Evolutionary conservation across 1,140 invertebrate species (phyloP).

Genomic region (Ceratosolen fusciceps): DNA sequence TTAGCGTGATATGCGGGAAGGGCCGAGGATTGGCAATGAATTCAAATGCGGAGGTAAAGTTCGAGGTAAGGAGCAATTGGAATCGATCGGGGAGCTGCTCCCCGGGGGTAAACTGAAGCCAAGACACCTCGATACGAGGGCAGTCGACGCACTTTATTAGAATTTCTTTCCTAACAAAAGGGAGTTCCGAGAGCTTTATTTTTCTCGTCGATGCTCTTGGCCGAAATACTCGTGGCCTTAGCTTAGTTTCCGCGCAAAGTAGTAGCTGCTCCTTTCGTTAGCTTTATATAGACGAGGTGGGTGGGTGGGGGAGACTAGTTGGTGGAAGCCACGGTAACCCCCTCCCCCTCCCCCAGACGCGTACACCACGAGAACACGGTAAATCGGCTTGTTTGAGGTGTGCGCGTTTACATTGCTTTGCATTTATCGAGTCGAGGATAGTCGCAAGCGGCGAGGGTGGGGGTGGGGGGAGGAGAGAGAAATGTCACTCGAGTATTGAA

Average conservation of each 20-base stretch:
- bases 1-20: too few species aligned
- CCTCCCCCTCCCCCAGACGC: too few species aligned
- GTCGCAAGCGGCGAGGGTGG: neutral
- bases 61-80: too few species aligned
- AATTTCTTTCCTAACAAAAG: neutral
- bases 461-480: neutral
- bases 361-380: neutral
- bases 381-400: constrained; percentile 11
- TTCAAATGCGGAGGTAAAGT: too few species aligned
- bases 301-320: too few species aligned
- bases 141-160: too few species aligned
- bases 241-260: neutral
- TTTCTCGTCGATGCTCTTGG: neutral
- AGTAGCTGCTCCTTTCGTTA: neutral
- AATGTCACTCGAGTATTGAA: neutral
- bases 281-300: neutral
- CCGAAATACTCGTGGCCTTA: neutral
- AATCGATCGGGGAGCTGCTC: too few species aligned
- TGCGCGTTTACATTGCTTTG: neutral
- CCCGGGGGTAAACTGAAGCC: too few species aligned
- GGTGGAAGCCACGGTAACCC: too few species aligned
- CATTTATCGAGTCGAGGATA: neutral
- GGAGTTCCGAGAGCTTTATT: neutral
- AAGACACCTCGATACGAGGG: too few species aligned
- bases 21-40: too few species aligned